Evolutionary conservation across 1,140 invertebrate genomes (phyloP), one percentile per base, ranked within the genome.

Genomic region (Meteorus sp.): DNA sequence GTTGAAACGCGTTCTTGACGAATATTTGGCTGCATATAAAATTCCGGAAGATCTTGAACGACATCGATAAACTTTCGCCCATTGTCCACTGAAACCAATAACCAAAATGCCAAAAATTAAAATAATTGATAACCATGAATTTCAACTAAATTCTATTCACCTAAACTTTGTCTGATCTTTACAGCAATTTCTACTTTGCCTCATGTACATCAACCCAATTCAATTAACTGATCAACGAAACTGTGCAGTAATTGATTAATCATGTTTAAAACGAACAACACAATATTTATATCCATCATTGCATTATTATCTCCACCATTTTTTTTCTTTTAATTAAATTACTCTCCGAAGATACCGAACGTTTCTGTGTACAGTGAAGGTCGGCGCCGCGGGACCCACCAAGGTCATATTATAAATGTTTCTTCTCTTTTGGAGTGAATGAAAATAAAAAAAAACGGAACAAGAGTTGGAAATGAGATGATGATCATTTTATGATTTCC

Each of bases 1-100:
- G 33, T 84, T 85, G 72, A 83, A 84, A 61, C 88, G 81, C 39
- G 79, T 79, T 64, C 90, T 86, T 41, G 84, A 83, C 13, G 90
- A 88, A 68, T 86, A 89, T 69, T 92, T 92, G 19, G 89, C 90
- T 0, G 90, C 90, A 74, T 84, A 91, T 37, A 85, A 78, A 33
- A 79, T 74, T 1, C 86, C 85, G 1, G 84, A 86, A 33, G 81
- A 77, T 33, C 81, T 77, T 47, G 88, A 84, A 29, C 75, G 73
- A 71, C 87, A 89, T 62, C 85, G 81, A 62, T 85, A 83, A n/a
- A 92, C 90, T 56, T 84, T 84, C 8, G 90, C 89, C 81, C 91
- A 92, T 68, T 90, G 86, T 35, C 90, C 90, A 70, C 89, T 91
- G 76, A 63, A 66, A 64, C 63, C 54, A 48, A 31, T 51, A 39